These are phyloP conservation scores for Phymorhynchus buccinoides DNA, from an alignment of 1,140 invertebrate species.

Conservation along the genomic window DNA sequence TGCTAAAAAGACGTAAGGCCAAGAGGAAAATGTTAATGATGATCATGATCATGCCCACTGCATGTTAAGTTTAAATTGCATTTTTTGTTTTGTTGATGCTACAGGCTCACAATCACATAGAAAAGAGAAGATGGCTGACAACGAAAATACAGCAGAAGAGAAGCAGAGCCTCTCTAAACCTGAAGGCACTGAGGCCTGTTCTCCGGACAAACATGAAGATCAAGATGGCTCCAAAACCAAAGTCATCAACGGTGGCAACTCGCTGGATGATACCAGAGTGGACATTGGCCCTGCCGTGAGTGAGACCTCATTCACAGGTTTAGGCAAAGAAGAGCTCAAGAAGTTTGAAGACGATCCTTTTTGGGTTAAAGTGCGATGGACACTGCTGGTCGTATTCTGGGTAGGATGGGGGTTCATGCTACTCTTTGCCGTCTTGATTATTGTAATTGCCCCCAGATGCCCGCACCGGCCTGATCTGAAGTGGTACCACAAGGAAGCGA, in stretches of 20 bases:
- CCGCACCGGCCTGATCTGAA: slow-evolving; percentile 70
- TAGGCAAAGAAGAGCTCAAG: slow-evolving; percentile 71
- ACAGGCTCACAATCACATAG: too few relatives aligned
- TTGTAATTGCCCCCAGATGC: slow-evolving; percentile 73
- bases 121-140: background rate
- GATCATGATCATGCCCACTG: too few relatives aligned
- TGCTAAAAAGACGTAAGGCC: too few relatives aligned
- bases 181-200: slow-evolving; percentile 25
- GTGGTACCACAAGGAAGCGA: slow-evolving; percentile 83
- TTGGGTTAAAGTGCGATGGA: slow-evolving; percentile 70
- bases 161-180: background rate
- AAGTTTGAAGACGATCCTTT: slow-evolving; percentile 72
- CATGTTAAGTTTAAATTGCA: too few relatives aligned
- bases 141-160: background rate
- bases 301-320: slow-evolving; percentile 61
- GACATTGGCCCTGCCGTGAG: slow-evolving; percentile 27
- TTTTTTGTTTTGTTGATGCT: background rate
- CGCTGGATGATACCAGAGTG: slow-evolving; percentile 45
- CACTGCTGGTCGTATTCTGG: slow-evolving; percentile 72
- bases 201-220: slow-evolving; percentile 32
- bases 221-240: slow-evolving; percentile 65
- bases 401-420: slow-evolving; percentile 74
- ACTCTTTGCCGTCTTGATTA: slow-evolving; percentile 72
- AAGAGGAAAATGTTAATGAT: too few relatives aligned
- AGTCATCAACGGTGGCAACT: slow-evolving; percentile 63